phyloP scores from a whole-genome alignment of 2,888 invertebrate species.

The Drosophila yooni region DNA sequence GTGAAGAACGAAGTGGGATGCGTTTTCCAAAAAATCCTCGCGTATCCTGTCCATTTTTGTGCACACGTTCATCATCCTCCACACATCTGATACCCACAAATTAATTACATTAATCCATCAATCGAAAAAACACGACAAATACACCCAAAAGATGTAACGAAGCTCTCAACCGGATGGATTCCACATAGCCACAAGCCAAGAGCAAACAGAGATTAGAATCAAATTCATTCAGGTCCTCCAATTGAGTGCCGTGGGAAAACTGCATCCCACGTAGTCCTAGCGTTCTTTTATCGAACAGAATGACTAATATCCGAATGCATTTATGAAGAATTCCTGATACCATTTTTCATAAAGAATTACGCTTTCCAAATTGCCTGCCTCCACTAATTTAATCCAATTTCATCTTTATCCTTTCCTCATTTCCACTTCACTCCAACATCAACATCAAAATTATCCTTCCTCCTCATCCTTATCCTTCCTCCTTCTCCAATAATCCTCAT shows the following conservation, averaged over 20 bases:
- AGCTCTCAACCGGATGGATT: constrained; percentile 33
- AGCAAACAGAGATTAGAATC: constrained; percentile 37
- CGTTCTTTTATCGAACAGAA: constrained; percentile 32
- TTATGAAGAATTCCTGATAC: constrained; percentile 54
- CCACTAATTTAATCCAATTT: constrained; percentile 66
- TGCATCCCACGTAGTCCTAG: constrained; percentile 73
- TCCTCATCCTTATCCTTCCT: constrained; percentile 64
- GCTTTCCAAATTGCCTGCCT: constrained; percentile 65
- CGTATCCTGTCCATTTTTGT: constrained; percentile 55
- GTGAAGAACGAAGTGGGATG: constrained; percentile 53
- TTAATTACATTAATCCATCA: constrained; percentile 40
- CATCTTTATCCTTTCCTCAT: constrained; percentile 39
- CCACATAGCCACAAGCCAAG: constrained; percentile 38
- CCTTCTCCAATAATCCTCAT: constrained; percentile 70
- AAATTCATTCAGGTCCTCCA: constrained; percentile 39
- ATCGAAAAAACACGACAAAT: constrained; percentile 35
- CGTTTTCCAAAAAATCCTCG: constrained; percentile 57
- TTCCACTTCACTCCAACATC: constrained; percentile 50
- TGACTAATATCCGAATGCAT: constrained; percentile 59
- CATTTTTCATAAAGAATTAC: constrained; percentile 39
- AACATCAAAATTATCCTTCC: constrained; percentile 62
- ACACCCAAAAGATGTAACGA: constrained; percentile 40
- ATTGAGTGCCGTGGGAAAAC: constrained; percentile 51
- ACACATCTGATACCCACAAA: constrained; percentile 45
- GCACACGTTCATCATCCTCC: constrained; percentile 50